Percentiles rank a stretch among this genome's conserved stretches.
Conservation (phyloP, 1,140 invertebrate genomes). For the Temnothorax nylanderi region DNA sequence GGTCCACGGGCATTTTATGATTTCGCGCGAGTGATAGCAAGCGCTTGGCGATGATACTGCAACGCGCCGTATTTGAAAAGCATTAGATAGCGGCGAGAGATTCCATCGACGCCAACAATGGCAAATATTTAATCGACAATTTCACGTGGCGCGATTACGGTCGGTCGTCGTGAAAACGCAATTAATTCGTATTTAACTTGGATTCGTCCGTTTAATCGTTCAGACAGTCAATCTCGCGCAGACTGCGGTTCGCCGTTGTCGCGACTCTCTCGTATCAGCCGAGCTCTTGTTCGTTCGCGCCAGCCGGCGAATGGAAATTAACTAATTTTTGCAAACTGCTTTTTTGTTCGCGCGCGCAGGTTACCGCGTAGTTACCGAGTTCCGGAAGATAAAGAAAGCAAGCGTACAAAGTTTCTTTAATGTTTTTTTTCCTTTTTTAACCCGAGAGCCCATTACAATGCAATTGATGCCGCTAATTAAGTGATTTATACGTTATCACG, state of each 20-base stretch:
- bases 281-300: conserved; percentile 17
- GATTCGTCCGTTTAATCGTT: conserved; percentile 50
- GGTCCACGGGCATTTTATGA: not conserved
- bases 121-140: conserved; percentile 72
- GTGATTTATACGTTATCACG: conserved; percentile 49
- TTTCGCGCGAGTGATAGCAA: not conserved
- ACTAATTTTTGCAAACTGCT: conserved; percentile 38
- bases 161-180: conserved; percentile 60
- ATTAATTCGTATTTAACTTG: conserved; percentile 75
- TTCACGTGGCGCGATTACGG: conserved; percentile 28
- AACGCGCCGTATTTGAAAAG: conserved; percentile 40
- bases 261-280: conserved; percentile 4
- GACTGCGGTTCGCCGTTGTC: not conserved
- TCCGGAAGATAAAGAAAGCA: conserved; percentile 21
- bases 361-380: not conserved
- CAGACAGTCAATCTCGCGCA: conserved; percentile 7
- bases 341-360: not conserved
- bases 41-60: not conserved
- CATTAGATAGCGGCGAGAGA: conserved; percentile 45
- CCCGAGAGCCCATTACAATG: conserved; percentile 34
- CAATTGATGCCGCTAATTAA: conserved; percentile 55
- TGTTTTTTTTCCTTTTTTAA: conserved; percentile 11
- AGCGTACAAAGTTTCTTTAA: conserved; percentile 36
- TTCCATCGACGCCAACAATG: conserved; percentile 68
- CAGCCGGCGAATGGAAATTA: conserved; percentile 37